A percentile compares a stretch with the other conserved stretches of the same genome.
These are phyloP conservation scores for Agonopterix arenella DNA, from an alignment of 2,888 invertebrate genomes.

Conservation along the genomic window DNA sequence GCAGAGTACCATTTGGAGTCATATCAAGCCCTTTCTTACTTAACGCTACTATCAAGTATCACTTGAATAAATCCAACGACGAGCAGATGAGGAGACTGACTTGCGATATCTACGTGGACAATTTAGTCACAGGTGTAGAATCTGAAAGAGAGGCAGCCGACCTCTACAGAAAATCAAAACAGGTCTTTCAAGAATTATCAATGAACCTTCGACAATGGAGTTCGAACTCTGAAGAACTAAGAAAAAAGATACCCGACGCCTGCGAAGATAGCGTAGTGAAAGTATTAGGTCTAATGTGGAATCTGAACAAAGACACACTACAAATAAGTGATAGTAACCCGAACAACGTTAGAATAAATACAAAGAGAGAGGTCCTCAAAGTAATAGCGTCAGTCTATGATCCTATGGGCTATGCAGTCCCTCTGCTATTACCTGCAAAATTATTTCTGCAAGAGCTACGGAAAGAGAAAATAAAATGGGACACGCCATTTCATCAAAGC, in stretches of 20 bases:
- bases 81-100: not conserved
- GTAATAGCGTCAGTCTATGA: constrained; percentile 10
- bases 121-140: constrained; percentile 2
- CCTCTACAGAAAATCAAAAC: not conserved
- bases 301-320: not conserved
- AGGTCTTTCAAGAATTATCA: not conserved
- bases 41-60: constrained; percentile 1
- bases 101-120: constrained; percentile 6
- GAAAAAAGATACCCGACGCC: not conserved
- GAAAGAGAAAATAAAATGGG: constrained; percentile 7
- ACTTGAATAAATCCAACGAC: not conserved
- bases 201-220: not conserved
- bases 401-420: constrained; percentile 10
- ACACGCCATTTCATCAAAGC: not conserved
- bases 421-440: constrained; percentile 8
- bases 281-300: not conserved
- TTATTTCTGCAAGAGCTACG: constrained; percentile 8
- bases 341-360: not conserved
- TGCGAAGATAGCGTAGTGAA: not conserved
- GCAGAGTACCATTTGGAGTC: constrained; percentile 10
- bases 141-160: not conserved
- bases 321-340: not conserved
- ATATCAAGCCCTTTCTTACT: constrained; percentile 11
- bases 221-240: not conserved
- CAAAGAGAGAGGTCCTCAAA: constrained; percentile 6